Conservation (phyloP, 2,113 vertebrate species). For the Pavo muticus region DNA sequence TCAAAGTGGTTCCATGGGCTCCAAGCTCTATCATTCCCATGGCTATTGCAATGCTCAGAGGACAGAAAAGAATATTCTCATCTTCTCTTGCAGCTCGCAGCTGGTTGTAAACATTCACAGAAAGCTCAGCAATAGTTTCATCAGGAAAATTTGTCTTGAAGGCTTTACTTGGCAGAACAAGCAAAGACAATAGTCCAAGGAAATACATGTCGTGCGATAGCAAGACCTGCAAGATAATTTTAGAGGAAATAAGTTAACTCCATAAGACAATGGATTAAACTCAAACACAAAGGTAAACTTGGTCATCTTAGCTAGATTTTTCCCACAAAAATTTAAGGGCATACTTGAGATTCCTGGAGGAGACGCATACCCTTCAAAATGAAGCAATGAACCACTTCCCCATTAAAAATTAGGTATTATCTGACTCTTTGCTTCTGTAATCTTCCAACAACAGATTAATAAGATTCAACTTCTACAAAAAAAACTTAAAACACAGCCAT, state of each 20-base stretch:
- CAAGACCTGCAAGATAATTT: constrained; percentile 56
- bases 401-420: background rate
- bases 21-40: constrained; percentile 96
- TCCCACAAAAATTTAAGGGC: background rate
- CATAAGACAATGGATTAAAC: background rate
- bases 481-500: background rate
- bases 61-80: constrained; percentile 96
- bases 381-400: background rate
- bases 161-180: constrained; percentile 81
- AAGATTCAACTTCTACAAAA: background rate
- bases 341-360: background rate
- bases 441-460: background rate
- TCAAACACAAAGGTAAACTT: background rate
- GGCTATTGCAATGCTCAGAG: constrained; percentile 88
- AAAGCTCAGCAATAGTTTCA: constrained; percentile 88
- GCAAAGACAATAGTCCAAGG: constrained; percentile 82
- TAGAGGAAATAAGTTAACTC: background rate
- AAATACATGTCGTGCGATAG: constrained; percentile 80
- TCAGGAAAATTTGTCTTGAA: constrained; percentile 83
- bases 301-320: no score
- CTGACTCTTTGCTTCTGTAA: background rate
- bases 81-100: constrained; percentile 87
- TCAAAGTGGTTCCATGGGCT: constrained; percentile 87
- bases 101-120: constrained; percentile 92
- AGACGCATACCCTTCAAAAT: background rate